Evolutionary conservation across 2,888 invertebrate genomes (phyloP), one percentile per base, ranked within the genome.

Genomic region (Dryobota labecula): DNA sequence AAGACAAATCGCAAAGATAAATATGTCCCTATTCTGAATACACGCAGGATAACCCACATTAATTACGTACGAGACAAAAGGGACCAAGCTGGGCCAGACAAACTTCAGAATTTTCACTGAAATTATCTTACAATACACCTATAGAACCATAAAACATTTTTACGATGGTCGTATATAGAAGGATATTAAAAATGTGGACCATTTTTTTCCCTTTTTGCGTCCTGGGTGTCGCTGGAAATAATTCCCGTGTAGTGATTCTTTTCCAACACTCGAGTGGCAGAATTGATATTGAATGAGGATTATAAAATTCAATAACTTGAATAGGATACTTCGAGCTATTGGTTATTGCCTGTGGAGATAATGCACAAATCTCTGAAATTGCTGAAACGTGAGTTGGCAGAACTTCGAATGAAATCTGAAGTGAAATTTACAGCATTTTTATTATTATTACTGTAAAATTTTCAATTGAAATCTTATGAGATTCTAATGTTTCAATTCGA

Each of bases 1-100:
- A 71, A 80, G 71, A 78, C 58, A 80, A 75, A 83, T 76, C 49
- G 45, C 56, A 57, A 27, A 64, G 64, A 83, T 78, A 72, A 80
- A 70, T 63, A 63, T 64, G 49, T 56, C 57, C 53, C 24, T 67
- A 67, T 60, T 71, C 64, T 57, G 69, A 73, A 78, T 67, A 66
- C 57, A 71, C 45, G 61, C 30, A 58, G 70, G 49, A 36, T 24
- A 56, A 8, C 53, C 66, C 53, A 58, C 58, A 80, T 69, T 79
- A 49, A 69, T 76, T 80, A 64, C 45, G 20, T 27, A 27, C 45
- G 54, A 78, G 63, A 74, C 68, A 71, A 73, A 65, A 69, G 51
- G 30, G 66, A 56, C 30, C 49, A 33, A 20, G 30, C 33, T 33
- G 38, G n/a, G 60, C 27, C 33, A 60, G 47, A 53, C 36, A 54